Evolutionary conservation across 1,140 invertebrate species (phyloP).

Genomic region (Orchesella cincta): DNA sequence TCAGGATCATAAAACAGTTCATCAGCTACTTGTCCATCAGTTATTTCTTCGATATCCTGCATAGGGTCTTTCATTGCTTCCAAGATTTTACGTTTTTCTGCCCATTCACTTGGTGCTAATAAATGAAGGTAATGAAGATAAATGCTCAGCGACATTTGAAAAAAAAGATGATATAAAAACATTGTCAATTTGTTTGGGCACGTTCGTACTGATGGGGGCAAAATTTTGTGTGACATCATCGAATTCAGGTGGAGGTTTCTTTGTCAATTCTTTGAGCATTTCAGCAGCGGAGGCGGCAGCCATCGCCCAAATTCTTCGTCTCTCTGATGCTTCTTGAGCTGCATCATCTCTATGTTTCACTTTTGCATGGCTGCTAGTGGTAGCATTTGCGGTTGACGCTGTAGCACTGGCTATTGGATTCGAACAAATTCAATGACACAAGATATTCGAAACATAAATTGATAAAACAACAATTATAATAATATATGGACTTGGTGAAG

Average conservation of each 20-base stretch:
- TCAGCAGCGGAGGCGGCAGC: slow-evolving; percentile 15
- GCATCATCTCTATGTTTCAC: background rate
- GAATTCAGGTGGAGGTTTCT: background rate
- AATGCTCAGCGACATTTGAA: too few species aligned
- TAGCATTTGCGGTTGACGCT: background rate
- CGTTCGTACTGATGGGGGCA: slow-evolving; percentile 2
- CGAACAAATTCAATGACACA: too few species aligned
- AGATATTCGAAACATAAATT: too few species aligned
- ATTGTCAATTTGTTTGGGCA: background rate
- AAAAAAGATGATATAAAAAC: background rate
- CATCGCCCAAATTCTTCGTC: slow-evolving; percentile 16
- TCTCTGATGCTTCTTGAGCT: background rate
- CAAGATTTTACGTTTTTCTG: background rate
- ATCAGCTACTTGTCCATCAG: slow-evolving; percentile 4
- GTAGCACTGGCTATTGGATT: too few species aligned
- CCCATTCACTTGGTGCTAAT: slow-evolving; percentile 3
- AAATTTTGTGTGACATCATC: slow-evolving; percentile 12
- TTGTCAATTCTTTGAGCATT: slow-evolving; percentile 18
- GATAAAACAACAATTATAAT: too few species aligned
- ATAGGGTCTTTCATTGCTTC: background rate
- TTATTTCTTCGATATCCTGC: background rate
- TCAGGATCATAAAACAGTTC: slow-evolving; percentile 22
- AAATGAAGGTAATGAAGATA: too few species aligned
- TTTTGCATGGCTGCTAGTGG: background rate
- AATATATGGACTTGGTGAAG: too few species aligned